Percentiles rank a stretch among this genome's conserved stretches.
Evolutionary conservation across 2,888 invertebrate species (phyloP).

Genomic region (Rugalucina vietnamica): DNA sequence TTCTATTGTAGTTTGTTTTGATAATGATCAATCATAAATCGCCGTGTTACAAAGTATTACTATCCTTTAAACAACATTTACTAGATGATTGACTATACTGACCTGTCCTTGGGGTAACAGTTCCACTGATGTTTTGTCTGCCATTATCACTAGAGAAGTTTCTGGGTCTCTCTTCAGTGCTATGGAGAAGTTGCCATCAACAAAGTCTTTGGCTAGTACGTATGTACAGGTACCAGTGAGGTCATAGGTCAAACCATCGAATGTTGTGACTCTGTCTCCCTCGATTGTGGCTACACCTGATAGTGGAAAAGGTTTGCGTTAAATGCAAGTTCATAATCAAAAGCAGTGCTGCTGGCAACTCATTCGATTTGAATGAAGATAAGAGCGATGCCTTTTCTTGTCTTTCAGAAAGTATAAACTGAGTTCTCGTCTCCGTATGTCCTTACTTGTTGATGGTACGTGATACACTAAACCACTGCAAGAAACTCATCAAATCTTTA

Average conservation of each 20-base stretch:
- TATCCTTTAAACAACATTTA: too few species aligned
- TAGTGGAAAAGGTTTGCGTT: slow-evolving; percentile 16
- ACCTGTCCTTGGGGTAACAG: slow-evolving; percentile 47
- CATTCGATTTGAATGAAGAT: background rate
- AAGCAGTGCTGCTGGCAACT: background rate
- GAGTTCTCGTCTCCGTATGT: background rate
- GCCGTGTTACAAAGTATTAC: too few species aligned
- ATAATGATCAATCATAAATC: background rate
- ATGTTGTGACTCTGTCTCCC: slow-evolving; percentile 92
- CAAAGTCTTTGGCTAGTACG: slow-evolving; percentile 92
- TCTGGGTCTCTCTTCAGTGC: slow-evolving; percentile 87
- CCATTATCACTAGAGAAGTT: slow-evolving; percentile 66
- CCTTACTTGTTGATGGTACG: background rate
- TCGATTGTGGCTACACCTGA: slow-evolving; percentile 93
- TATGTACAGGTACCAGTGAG: slow-evolving; percentile 91
- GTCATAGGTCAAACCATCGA: slow-evolving; percentile 92
- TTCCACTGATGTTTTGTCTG: slow-evolving; percentile 64
- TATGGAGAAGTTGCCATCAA: slow-evolving; percentile 91
- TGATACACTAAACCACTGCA: background rate
- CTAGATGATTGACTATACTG: too few species aligned
- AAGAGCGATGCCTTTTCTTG: background rate
- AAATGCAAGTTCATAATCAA: background rate
- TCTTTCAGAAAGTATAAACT: background rate
- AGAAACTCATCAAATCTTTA: too few species aligned
- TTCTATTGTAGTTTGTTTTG: background rate